These are phyloP conservation scores for Melipona quadrifasciata DNA, from an alignment of 1,140 invertebrate genomes.

Conservation along the genomic window DNA sequence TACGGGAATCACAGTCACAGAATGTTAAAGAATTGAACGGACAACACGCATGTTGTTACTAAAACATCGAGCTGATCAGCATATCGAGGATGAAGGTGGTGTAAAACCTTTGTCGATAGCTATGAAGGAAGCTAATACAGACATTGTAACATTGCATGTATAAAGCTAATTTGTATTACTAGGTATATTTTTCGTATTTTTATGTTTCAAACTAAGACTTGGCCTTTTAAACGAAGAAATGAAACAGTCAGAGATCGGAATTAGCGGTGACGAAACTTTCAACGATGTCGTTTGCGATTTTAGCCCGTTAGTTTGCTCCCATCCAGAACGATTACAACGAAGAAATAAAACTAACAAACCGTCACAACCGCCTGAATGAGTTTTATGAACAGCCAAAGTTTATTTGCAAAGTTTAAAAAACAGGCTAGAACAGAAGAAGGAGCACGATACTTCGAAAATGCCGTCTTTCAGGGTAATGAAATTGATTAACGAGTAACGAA, in stretches of 20 bases:
- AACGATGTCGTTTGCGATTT: constrained; percentile 96
- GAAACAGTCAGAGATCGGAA: constrained; percentile 89
- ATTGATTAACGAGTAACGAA: constrained; percentile 20
- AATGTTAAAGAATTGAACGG: constrained; percentile 66
- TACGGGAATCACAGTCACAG: constrained; percentile 63
- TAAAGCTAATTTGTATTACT: background rate
- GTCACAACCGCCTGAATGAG: constrained; percentile 72
- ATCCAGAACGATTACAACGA: constrained; percentile 87
- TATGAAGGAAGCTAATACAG: constrained; percentile 93
- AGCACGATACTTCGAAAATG: constrained; percentile 28
- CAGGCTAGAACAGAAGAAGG: constrained; percentile 27
- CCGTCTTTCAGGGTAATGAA: constrained; percentile 52
- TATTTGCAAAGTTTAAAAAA: constrained; percentile 42
- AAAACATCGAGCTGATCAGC: constrained; percentile 95
- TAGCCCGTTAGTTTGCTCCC: constrained; percentile 89
- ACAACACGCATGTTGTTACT: constrained; percentile 88
- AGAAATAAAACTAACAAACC: constrained; percentile 80
- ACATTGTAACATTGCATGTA: constrained; percentile 95
- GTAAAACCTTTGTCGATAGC: constrained; percentile 92
- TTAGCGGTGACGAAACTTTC: constrained; percentile 92
- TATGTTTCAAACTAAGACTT: constrained; percentile 87
- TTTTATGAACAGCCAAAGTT: constrained; percentile 28
- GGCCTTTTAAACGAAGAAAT: constrained; percentile 95
- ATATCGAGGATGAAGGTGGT: constrained; percentile 88
- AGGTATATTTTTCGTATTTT: background rate